Evolutionary conservation across 2,888 invertebrate genomes (phyloP), one percentile per base, ranked within the genome.

Genomic region (Troilus luridus): DNA sequence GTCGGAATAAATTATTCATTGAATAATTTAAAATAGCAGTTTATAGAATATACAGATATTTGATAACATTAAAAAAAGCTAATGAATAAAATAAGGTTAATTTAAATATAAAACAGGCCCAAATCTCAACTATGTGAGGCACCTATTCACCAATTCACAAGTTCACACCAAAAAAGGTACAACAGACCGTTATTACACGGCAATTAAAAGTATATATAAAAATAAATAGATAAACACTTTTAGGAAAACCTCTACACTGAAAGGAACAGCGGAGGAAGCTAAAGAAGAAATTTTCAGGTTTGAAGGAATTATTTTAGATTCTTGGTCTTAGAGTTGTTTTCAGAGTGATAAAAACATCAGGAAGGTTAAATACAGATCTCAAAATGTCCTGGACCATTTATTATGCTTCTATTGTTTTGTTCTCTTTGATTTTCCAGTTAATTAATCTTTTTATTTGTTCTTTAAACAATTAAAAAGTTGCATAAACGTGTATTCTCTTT

Each of bases 111-210:
- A 58, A 56, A 6, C 12, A 56, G 21, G 56, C 0, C 21, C 12
- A 58, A 56, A n/a, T 54, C 85, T 58, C 6, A 85, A 56, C 56
- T 85, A 9, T 85, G 10, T 85, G 85, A 85, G 85, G 85, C 85
- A 56, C 85, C 85, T 56, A 85, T 81, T 81, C 21, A 21, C 54
- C 8, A n/a, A 10, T 21, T 10, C 54, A n/a, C 64, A n/a, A n/a
- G n/a, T 64, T 24, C 0, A 24, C 67, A 67, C 24, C 24, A 14
- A 67, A 3, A 67, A 67, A 67, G 3, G 24, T 67, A 24, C 12
- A 67, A 2, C 11, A 5, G 64, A 67, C 2, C 2, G 0, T 67
- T 7, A 14, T 11, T 24, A 67, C 0, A 67, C 12, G 19, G 24
- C 12, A 67, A 64, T 11, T 64, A 2, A 62, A 62, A 21, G 62